These are phyloP conservation scores for Augochlora pura DNA, from an alignment of 1,140 invertebrate species.

Conservation along the genomic window DNA sequence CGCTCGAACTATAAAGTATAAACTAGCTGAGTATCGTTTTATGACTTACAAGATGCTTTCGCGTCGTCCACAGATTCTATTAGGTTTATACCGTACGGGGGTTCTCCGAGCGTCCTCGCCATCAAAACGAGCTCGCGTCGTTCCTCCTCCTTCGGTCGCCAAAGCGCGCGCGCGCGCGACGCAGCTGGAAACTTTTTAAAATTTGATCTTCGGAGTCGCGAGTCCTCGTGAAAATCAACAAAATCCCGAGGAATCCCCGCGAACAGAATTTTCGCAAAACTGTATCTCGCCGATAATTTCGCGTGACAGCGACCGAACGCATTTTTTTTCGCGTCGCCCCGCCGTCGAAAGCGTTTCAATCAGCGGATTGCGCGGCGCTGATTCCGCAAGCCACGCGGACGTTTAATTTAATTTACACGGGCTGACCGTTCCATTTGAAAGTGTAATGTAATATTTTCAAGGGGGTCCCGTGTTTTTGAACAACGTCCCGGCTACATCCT, in stretches of 20 bases:
- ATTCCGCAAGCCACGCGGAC: background rate
- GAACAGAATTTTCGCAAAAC: background rate
- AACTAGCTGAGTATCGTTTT: conserved; percentile 74
- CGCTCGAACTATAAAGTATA: conserved; percentile 75
- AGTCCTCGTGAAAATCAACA: too few relatives aligned
- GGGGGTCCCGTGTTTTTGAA: conserved; percentile 20
- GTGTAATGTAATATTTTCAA: conserved; percentile 39
- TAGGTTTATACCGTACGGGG: conserved; percentile 60
- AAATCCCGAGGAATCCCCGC: too few relatives aligned
- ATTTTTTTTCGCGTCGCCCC: too few relatives aligned
- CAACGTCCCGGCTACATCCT: background rate
- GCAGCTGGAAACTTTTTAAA: too few relatives aligned
- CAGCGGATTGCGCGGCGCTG: conserved; percentile 14
- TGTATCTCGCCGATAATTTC: too few relatives aligned
- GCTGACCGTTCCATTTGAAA: conserved; percentile 25
- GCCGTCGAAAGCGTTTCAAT: background rate
- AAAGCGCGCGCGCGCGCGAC: background rate
- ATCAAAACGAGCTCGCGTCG: conserved; percentile 11
- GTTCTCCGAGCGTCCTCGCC: background rate
- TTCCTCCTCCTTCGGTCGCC: background rate
- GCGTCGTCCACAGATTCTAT: conserved; percentile 65
- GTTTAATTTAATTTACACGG: conserved; percentile 36
- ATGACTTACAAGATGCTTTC: conserved; percentile 72
- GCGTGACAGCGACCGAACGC: too few relatives aligned
- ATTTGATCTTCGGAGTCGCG: too few relatives aligned